These are phyloP conservation scores for Eudorcas thomsonii DNA, from an alignment of 2,113 vertebrate species.

Conservation along the genomic window DNA sequence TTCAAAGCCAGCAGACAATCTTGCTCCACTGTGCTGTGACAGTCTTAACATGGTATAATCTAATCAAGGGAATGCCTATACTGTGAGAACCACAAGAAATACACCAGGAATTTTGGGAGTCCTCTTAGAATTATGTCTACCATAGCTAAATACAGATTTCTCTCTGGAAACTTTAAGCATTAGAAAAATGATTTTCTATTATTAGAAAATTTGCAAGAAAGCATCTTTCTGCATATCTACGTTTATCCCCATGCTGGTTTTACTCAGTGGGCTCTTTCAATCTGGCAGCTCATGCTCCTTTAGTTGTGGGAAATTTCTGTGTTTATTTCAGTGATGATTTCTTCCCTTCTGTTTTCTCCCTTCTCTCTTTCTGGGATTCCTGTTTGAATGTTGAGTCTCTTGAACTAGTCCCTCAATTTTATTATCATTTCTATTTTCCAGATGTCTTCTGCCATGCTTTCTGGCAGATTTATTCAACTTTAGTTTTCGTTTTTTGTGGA, in stretches of 20 bases:
- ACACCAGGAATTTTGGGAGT: background rate
- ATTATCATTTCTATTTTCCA: background rate
- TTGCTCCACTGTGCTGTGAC: background rate
- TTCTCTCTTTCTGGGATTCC: background rate
- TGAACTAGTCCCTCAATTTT: background rate
- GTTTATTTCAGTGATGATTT: background rate
- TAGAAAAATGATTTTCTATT: background rate
- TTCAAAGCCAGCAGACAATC: background rate
- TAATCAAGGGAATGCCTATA: background rate
- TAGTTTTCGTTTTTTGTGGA: background rate
- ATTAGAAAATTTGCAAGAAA: background rate
- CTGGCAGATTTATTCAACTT: background rate
- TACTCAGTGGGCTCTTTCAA: background rate
- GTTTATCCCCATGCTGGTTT: background rate
- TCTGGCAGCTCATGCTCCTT: background rate
- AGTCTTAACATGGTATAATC: background rate
- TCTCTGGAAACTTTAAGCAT: background rate
- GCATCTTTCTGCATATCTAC: background rate
- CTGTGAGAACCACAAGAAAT: background rate
- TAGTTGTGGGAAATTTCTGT: background rate
- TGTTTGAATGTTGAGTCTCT: background rate
- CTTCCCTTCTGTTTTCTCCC: background rate
- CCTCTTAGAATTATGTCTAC: background rate
- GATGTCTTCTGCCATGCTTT: background rate
- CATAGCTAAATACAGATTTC: background rate